Conservation (phyloP, 2,797 vertebrate species). For the Caiman crocodilus region DNA sequence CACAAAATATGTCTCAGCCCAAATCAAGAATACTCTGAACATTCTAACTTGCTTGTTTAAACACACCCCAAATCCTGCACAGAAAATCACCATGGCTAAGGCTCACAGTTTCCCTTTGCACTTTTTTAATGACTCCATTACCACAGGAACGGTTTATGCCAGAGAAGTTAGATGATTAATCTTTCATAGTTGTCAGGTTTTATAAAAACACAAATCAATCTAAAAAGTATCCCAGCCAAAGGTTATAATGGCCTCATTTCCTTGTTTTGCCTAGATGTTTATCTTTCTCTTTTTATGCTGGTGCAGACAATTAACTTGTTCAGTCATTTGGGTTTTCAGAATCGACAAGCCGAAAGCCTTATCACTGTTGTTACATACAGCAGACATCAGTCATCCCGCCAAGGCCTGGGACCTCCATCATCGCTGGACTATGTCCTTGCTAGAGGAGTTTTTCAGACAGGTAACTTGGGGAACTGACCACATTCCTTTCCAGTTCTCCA, state of each 20-base stretch:
- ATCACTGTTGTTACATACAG: conserved; percentile 96
- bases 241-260: not conserved
- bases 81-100: not conserved
- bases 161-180: not conserved
- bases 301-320: conserved; percentile 32
- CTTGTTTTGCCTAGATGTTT: not conserved
- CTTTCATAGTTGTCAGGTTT: conserved; percentile 9
- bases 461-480: conserved; percentile 72
- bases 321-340: conserved; percentile 82
- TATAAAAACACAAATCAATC: not conserved
- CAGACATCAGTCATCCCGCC: conserved; percentile 98
- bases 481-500: not conserved
- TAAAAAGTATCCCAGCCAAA: not conserved
- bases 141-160: not conserved
- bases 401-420: conserved; percentile 96
- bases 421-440: conserved; percentile 95
- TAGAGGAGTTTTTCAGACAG: conserved; percentile 99
- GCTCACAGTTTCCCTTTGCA: not conserved
- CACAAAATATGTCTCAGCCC: not conserved
- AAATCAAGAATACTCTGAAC: not conserved
- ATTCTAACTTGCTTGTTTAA: not conserved
- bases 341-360: conserved; percentile 98
- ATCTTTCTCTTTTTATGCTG: not conserved
- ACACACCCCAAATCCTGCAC: not conserved
- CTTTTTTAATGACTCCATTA: not conserved